Evolutionary conservation across 2,113 vertebrate species (phyloP).

Genomic region (Calidris pygmaea): DNA sequence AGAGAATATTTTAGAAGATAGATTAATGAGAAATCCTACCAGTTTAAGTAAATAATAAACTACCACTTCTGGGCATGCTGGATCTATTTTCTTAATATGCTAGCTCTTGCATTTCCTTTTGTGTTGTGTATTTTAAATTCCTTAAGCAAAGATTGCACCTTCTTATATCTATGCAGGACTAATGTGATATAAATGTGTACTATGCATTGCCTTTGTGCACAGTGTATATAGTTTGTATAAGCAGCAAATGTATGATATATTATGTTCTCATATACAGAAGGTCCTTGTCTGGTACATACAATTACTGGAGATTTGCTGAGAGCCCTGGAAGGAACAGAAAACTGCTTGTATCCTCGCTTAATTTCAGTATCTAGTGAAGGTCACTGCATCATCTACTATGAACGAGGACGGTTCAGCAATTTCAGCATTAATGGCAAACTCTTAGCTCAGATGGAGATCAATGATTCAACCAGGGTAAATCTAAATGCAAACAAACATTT

Average conservation of each 20-base stretch:
- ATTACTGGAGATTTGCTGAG: slow-evolving; percentile 97
- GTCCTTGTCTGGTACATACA: slow-evolving; percentile 96
- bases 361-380: slow-evolving; percentile 98
- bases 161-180: neutral
- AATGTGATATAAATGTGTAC: neutral
- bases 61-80: neutral
- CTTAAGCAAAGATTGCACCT: neutral
- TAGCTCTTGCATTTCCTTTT: neutral
- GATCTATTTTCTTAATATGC: neutral
- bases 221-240: neutral
- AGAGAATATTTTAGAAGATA: neutral
- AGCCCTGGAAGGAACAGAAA: slow-evolving; percentile 92
- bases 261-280: slow-evolving; percentile 80
- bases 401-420: slow-evolving; percentile 94
- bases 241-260: neutral
- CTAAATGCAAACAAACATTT: neutral
- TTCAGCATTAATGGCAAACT: slow-evolving; percentile 99
- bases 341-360: slow-evolving; percentile 86
- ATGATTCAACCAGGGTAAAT: slow-evolving; percentile 91
- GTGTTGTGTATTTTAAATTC: neutral
- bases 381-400: slow-evolving; percentile 97
- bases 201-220: neutral
- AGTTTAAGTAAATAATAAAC: neutral
- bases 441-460: slow-evolving; percentile 97
- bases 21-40: neutral